These are phyloP conservation scores for Ceratina calcarata DNA, from an alignment of 1,140 invertebrate species.

Conservation along the genomic window DNA sequence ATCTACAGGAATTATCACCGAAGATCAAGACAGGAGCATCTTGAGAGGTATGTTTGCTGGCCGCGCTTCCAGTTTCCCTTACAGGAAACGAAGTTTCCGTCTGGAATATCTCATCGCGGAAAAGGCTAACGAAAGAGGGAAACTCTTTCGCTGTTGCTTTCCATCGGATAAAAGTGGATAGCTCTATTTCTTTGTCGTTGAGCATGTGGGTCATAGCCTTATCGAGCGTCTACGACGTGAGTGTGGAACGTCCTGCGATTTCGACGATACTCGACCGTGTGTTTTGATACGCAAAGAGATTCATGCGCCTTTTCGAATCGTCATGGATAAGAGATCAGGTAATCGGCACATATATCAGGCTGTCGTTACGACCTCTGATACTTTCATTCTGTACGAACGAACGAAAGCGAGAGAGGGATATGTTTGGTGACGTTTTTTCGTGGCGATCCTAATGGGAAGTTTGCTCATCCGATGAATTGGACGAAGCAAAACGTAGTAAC, in stretches of 20 bases:
- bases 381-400: neutral
- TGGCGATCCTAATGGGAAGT: neutral
- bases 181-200: conserved; percentile 31
- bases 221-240: neutral
- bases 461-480: neutral
- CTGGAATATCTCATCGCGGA: neutral
- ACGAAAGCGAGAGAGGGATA: neutral
- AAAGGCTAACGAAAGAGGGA: neutral
- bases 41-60: neutral
- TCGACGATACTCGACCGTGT: conserved; percentile 3
- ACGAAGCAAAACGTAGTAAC: too few species aligned
- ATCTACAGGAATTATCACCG: neutral
- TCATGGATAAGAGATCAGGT: neutral
- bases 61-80: neutral
- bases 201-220: conserved; percentile 44
- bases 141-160: neutral
- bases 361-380: neutral
- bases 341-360: too few species aligned
- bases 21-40: neutral
- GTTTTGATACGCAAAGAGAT: neutral
- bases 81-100: neutral
- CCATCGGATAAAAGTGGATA: neutral
- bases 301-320: neutral
- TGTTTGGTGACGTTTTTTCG: neutral
- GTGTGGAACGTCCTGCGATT: conserved; percentile 6